phyloP scores from a whole-genome alignment of 1,140 invertebrate species.

The Geopemphigus sp. region DNA sequence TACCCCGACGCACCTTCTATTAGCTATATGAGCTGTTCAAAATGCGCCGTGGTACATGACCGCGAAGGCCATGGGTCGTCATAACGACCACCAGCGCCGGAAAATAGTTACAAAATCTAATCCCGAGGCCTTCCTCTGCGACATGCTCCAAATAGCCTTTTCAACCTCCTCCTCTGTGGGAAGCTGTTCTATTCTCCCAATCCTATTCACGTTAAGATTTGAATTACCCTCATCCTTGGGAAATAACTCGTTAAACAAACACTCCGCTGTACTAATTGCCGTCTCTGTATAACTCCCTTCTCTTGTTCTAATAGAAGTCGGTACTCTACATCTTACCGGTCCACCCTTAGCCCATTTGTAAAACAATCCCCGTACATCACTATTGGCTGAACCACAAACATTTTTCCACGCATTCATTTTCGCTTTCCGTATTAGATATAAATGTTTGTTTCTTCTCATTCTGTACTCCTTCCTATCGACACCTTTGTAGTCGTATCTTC shows the following conservation, averaged over 20 bases:
- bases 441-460: neutral
- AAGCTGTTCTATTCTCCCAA: too few relatives aligned
- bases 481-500: neutral
- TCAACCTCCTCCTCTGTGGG: too few relatives aligned
- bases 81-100: too few relatives aligned
- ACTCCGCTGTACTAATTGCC: neutral
- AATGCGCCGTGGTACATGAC: too few relatives aligned
- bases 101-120: too few relatives aligned
- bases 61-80: too few relatives aligned
- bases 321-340: neutral
- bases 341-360: neutral
- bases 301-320: too few relatives aligned
- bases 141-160: too few relatives aligned
- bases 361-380: neutral
- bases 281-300: neutral
- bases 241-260: neutral
- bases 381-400: neutral
- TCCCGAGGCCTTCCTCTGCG: too few relatives aligned
- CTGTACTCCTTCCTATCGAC: neutral
- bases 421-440: neutral
- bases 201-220: too few relatives aligned
- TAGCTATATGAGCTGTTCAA: too few relatives aligned
- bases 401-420: neutral
- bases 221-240: neutral
- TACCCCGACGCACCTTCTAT: too few relatives aligned